Evolutionary conservation across 2,113 vertebrate species (phyloP), one percentile per base, ranked within the genome.

Genomic region (Chascanopsetta lugubris): DNA sequence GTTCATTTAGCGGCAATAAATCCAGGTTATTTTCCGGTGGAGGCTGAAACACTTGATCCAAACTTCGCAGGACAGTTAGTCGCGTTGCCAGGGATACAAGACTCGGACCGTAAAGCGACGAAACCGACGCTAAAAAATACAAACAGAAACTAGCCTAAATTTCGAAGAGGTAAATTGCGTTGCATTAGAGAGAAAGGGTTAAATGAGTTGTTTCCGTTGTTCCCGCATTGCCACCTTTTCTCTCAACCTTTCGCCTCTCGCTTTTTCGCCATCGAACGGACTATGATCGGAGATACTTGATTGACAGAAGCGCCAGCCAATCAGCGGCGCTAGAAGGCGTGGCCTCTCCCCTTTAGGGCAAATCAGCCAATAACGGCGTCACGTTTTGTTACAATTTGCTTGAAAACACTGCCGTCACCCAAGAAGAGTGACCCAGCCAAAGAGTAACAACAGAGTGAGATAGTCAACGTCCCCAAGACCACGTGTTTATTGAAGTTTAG

Each of bases 11-110:
- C 34, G 25, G 24, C 20, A 27, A 20, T 55, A 75, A 20, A 6
- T 45, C 13, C 63, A 25, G 22, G 24, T 63, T 25, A 0, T 62
- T 49, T 38, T 57, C 46, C 36, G 53, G 12, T 13, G 34, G 29
- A 60, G 49, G 67, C 30, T 46, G 5, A 24, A 78, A 75, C 79
- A 80, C 81, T 85, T 69, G 80, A 68, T 78, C 56, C 79, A 63
- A 90, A 90, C 84, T 90, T 90, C 77, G 46, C 65, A 61, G 61
- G 67, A 84, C 74, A 86, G 83, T 90, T 83, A 77, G 54, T 69
- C 46, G 43, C 63, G 89, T 90, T 82, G 68, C 77, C 87, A 80
- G 24, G 83, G 87, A 88, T 66, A 89, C 86, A 32, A 15, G n/a
- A 67, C 42, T 66, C 69, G 20, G 20, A 47, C 62, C 80, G 82